Evolutionary conservation across 2,888 invertebrate genomes (phyloP), one percentile per base, ranked within the genome.

Genomic region (Synergus umbraculus): DNA sequence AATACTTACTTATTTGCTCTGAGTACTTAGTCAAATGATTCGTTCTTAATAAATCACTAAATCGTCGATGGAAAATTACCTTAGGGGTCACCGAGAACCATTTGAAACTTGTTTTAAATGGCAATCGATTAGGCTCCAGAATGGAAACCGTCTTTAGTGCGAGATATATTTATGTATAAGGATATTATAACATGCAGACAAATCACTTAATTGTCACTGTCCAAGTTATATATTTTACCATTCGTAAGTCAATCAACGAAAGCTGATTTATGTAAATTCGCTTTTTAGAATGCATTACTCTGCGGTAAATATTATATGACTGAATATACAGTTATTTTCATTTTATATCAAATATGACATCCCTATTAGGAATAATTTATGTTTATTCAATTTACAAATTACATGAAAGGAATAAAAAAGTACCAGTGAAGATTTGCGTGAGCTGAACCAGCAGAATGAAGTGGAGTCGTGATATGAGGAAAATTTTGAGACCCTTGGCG

Each of bases 1-100:
- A 78, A 77, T 41, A 65, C 65, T 43, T 41, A 65, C 43, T 65
- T 60, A 60, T 18, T 60, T 22, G 1, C 60, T 60, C 60, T 60
- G 12, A 58, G 8, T 58, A 58, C 18, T 58, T 58, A 65, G 37
- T 65, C 8, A 15, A 65, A n/a, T 41, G n/a, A n/a, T 43, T 65
- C 41, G 1, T 43, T 65, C 7, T n/a, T 43, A 41, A 37, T 65
- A 65, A 65, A 65, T n/a, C 65, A 41, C 43, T 65, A 65, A 65
- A 60, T 22, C 60, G 18, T 12, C 22, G 22, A 60, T 60, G 22
- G 65, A 41, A 43, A 65, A 41, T 65, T 43, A 65, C 41, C 65
- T 43, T n/a, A 65, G 41, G 41, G n/a, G 15, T 41, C 37, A 41
- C n/a, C 9, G 41, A 65, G 8, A 65, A 65, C 41, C 65, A 43